These are phyloP conservation scores for Micropoecilia bifurca DNA, from an alignment of 2,797 vertebrate species.

Conservation along the genomic window DNA sequence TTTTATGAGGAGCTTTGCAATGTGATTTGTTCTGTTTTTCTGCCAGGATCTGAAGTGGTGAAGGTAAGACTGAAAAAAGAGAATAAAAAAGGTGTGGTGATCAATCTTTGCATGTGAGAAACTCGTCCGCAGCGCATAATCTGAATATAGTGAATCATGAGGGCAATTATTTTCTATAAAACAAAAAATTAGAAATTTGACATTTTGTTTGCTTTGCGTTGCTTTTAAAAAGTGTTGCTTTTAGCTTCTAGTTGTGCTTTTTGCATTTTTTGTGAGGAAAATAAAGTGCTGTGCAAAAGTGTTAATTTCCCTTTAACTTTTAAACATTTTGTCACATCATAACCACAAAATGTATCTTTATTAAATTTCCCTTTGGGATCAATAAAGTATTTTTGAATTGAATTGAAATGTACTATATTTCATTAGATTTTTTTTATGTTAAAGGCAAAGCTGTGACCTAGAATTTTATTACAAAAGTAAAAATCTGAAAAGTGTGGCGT, in stretches of 20 bases:
- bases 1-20: slow-evolving; percentile 57
- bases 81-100: slow-evolving; percentile 50
- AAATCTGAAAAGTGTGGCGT: not conserved
- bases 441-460: not conserved
- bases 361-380: no score
- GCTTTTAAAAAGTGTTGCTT: slow-evolving; percentile 10
- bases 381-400: no score
- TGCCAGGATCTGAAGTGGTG: slow-evolving; percentile 74
- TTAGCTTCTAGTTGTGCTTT: slow-evolving; percentile 24
- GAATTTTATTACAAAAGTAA: not conserved
- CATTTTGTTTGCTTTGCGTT: slow-evolving; percentile 18
- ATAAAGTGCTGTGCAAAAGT: not conserved
- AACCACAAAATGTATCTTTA: not conserved
- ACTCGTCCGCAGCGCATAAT: slow-evolving; percentile 51
- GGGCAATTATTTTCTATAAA: slow-evolving; percentile 34
- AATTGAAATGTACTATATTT: no score
- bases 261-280: slow-evolving; percentile 2
- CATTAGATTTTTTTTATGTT: not conserved
- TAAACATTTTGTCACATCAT: slow-evolving; percentile 1
- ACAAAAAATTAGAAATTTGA: not conserved
- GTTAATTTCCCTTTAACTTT: not conserved
- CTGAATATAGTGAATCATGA: slow-evolving; percentile 44
- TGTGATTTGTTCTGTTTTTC: slow-evolving; percentile 68
- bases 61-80: slow-evolving; percentile 75
- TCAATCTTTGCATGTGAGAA: slow-evolving; percentile 73